phyloP scores from a whole-genome alignment of 2,888 invertebrate species.

The Cryptocheilus praepositus region DNA sequence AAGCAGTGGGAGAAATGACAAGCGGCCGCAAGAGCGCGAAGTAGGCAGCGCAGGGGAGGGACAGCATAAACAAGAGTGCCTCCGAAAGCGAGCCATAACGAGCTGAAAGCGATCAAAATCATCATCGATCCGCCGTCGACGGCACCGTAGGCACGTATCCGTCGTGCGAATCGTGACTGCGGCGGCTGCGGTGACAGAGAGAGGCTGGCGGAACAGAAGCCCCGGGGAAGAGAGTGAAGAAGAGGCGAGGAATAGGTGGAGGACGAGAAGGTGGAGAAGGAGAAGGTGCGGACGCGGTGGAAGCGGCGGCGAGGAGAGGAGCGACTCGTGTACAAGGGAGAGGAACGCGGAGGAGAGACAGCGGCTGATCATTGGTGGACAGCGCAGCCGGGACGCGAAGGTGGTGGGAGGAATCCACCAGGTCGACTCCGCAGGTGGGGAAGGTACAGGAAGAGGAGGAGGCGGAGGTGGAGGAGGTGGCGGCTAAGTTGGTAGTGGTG shows the following conservation, averaged over 20 bases:
- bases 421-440: conserved; percentile 62
- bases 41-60: conserved; percentile 19
- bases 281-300: conserved; percentile 37
- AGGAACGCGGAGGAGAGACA: conserved; percentile 62
- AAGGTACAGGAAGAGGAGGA: conserved; percentile 48
- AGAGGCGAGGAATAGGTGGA: conserved; percentile 22
- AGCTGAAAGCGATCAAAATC: too few relatives aligned
- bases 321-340: conserved; percentile 39
- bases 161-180: neutral
- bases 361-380: conserved; percentile 73
- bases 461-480: conserved; percentile 31
- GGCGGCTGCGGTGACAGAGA: conserved; percentile 17
- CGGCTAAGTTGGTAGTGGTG: conserved; percentile 9
- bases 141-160: neutral
- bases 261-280: conserved; percentile 23
- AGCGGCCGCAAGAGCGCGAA: too few relatives aligned
- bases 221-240: conserved; percentile 18
- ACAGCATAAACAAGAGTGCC: too few relatives aligned
- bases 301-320: conserved; percentile 33
- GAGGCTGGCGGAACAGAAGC: conserved; percentile 16
- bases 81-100: too few relatives aligned
- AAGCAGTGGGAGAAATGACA: neutral
- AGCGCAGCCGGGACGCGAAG: conserved; percentile 52
- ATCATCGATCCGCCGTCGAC: neutral
- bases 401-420: conserved; percentile 61